phyloP scores from a whole-genome alignment of 2,113 vertebrate species.

The Lophius piscatorius region DNA sequence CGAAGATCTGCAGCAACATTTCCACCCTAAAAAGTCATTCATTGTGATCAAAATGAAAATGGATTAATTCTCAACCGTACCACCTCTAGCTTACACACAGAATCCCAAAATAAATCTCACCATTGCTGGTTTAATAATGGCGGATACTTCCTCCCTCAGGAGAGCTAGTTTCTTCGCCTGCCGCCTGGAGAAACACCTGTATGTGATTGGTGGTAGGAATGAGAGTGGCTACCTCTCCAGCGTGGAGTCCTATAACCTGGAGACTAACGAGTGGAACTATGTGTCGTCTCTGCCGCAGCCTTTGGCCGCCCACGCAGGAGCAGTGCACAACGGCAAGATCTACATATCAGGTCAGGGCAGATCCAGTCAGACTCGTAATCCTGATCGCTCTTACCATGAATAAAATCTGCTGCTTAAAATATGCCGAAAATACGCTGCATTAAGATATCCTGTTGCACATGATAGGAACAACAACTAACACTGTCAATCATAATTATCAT shows the following conservation, averaged over 20 bases:
- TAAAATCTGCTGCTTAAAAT: too few relatives aligned
- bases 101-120: too few relatives aligned
- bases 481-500: background rate
- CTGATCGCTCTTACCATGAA: too few relatives aligned
- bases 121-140: constrained; percentile 45
- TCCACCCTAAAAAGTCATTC: too few relatives aligned
- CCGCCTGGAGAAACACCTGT: constrained; percentile 95
- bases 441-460: too few relatives aligned
- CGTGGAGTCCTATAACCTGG: constrained; percentile 96
- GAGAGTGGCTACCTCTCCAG: constrained; percentile 98
- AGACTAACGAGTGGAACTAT: constrained; percentile 98
- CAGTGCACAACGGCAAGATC: constrained; percentile 97
- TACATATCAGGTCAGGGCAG: constrained; percentile 93
- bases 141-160: constrained; percentile 78
- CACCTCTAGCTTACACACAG: too few relatives aligned
- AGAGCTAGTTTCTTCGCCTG: constrained; percentile 99
- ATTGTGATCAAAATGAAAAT: too few relatives aligned
- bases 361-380: too few relatives aligned
- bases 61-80: too few relatives aligned
- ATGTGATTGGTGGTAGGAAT: constrained; percentile 96
- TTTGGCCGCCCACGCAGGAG: constrained; percentile 94
- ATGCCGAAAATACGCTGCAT: too few relatives aligned
- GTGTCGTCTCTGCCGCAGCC: constrained; percentile 94
- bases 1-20: too few relatives aligned
- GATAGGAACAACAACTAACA: background rate